Base-by-base conservation (phyloP, 2,888 invertebrate species). In the Bugula neritina region DNA sequence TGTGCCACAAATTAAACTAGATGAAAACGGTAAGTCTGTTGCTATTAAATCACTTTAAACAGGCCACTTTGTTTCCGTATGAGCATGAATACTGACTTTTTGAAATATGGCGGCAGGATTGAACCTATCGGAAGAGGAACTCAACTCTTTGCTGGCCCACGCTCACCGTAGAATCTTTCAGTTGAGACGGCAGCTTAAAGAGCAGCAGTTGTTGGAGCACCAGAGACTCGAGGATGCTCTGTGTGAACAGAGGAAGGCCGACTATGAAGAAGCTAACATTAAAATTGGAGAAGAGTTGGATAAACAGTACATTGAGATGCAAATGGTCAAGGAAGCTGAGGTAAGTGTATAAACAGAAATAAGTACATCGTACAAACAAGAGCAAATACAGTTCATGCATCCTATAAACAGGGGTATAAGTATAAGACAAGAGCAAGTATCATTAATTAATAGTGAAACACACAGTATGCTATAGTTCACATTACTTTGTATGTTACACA, bases 101-200 rank as follows among this genome's bases (percentile, higher is more conserved):
- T n/a, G n/a, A n/a, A n/a, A n/a, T n/a, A n/a, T n/a, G n/a, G n/a
- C n/a, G n/a, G n/a, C 72, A 81, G 81, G 79, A 54, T 78, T 77
- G 54, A 87, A 88, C 69, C 82, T 89, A 79, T 84, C 87, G 76
- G 86, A 89, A 79, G 87, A 88, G 13, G 90, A 92, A 75, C 86
- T 92, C 76, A 92, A 93, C 84, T 85, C 92, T 52, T 89, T 93
- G 79, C 88, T 93, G 31, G 86, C 91, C 54, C 91, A 92, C 79
- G 90, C 92, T 70, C 91, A 91, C 79, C 87, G 90, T 54, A 89
- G 90, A 81, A 89, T 93, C 1, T 86, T 90, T 73, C 90, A 89
- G 77, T 88, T 92, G 74, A 91, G 92, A 80, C 90, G 90, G 78
- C 91, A 92, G 81, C 80, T 93, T 72, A 88, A 89, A 27, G 90